A percentile compares a stretch with the other conserved stretches of the same genome.
phyloP scores from a whole-genome alignment of 2,888 invertebrate species.

The Ectemnius continuus region DNA sequence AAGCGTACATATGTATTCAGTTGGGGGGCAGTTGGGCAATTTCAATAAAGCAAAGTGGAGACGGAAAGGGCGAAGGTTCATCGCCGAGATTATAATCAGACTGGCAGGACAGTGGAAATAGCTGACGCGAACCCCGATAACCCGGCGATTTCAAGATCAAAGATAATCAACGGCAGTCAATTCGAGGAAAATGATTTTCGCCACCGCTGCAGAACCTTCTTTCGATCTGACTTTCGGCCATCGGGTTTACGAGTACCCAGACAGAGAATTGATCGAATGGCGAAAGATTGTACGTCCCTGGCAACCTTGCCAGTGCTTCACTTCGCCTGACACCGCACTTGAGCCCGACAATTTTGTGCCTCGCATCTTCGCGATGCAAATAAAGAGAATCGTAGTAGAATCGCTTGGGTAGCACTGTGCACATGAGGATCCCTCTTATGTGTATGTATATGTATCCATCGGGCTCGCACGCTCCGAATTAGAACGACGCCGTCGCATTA shows the following conservation, averaged over 20 bases:
- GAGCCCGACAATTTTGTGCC: too few species aligned
- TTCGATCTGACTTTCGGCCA: conserved; percentile 48
- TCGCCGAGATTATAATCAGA: conserved; percentile 18
- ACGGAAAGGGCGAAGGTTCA: background rate
- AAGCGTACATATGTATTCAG: too few species aligned
- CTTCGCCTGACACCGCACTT: conserved; percentile 33
- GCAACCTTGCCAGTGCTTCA: conserved; percentile 52
- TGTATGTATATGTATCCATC: background rate
- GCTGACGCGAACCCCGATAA: conserved; percentile 57
- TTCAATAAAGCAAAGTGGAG: background rate
- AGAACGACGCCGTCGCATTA: background rate
- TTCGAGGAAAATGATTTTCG: conserved; percentile 40
- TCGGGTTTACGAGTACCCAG: conserved; percentile 19
- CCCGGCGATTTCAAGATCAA: conserved; percentile 60
- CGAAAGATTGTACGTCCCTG: conserved; percentile 32
- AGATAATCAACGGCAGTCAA: conserved; percentile 60
- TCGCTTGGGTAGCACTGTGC: conserved; percentile 23
- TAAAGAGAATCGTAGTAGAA: background rate
- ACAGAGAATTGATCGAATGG: conserved; percentile 26
- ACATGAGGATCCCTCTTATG: too few species aligned
- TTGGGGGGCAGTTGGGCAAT: too few species aligned
- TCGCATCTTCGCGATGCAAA: too few species aligned
- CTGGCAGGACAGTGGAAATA: conserved; percentile 25
- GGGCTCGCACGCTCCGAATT: background rate
- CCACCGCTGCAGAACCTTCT: conserved; percentile 50